Conservation (phyloP, 2,888 invertebrate genomes). For the Temnothorax unifasciatus region DNA sequence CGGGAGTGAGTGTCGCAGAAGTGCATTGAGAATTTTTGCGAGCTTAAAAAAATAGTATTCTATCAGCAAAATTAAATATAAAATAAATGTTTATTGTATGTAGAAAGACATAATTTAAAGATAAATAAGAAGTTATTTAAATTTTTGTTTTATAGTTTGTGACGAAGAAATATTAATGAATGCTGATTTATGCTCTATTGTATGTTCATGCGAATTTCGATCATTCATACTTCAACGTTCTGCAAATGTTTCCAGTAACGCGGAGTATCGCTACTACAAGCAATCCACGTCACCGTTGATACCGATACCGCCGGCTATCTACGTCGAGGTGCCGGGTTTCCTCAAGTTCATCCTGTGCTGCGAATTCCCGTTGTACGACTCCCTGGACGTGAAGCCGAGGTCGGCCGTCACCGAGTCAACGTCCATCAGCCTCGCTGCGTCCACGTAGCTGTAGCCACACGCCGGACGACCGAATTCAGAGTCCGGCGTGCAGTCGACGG, state of each 20-base stretch:
- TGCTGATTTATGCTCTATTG: background rate
- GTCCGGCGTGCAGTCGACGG: slow-evolving; percentile 79
- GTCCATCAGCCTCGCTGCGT: slow-evolving; percentile 90
- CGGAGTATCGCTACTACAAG: slow-evolving; percentile 95
- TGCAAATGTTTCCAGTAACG: slow-evolving; percentile 88
- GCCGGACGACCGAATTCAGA: slow-evolving; percentile 83
- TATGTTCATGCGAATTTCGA: background rate
- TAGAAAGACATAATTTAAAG: background rate
- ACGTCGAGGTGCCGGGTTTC: slow-evolving; percentile 94
- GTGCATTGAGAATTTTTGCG: background rate
- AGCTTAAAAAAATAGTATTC: background rate
- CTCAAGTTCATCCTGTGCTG: slow-evolving; percentile 95
- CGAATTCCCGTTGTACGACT: slow-evolving; percentile 95
- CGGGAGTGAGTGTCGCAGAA: slow-evolving; percentile 89
- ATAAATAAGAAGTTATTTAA: background rate
- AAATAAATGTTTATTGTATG: background rate
- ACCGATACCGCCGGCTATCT: slow-evolving; percentile 95
- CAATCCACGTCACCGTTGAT: slow-evolving; percentile 95
- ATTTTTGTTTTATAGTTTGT: background rate
- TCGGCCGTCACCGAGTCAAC: slow-evolving; percentile 91
- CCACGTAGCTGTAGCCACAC: slow-evolving; percentile 90
- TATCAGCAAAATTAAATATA: background rate
- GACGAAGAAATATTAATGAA: background rate
- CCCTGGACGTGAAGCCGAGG: slow-evolving; percentile 90
- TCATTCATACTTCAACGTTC: background rate